These are phyloP conservation scores for Ciconia boyciana DNA, from an alignment of 2,113 vertebrate species.

Conservation along the genomic window DNA sequence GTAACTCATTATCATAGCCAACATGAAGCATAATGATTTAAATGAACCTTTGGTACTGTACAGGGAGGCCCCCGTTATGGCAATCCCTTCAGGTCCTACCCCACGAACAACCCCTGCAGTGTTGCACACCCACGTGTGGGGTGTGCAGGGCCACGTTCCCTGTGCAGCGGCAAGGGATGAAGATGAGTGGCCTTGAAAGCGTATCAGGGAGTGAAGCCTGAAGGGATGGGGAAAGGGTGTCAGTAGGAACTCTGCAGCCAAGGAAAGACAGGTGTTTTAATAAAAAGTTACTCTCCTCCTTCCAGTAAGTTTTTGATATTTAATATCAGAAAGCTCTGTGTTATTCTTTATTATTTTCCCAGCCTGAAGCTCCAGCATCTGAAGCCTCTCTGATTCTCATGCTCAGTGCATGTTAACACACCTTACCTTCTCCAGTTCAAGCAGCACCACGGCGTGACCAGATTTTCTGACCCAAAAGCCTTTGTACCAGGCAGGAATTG, in stretches of 20 bases:
- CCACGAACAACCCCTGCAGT: neutral
- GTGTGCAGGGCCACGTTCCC: fast-evolving
- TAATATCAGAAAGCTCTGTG: neutral
- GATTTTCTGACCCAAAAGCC: neutral
- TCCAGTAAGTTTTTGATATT: neutral
- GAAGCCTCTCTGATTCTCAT: neutral
- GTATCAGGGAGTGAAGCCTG: neutral
- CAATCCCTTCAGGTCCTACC: neutral
- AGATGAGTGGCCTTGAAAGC: neutral
- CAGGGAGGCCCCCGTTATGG: neutral
- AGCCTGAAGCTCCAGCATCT: neutral
- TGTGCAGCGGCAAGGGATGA: neutral
- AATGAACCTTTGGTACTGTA: neutral
- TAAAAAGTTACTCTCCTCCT: neutral
- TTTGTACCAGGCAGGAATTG: neutral
- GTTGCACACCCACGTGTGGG: neutral
- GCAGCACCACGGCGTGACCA: fast-evolving
- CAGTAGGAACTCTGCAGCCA: neutral
- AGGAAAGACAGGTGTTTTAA: neutral
- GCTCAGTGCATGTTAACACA: neutral
- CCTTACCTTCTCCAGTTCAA: neutral
- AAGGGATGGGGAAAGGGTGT: neutral
- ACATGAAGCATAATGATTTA: neutral
- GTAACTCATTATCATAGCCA: neutral
- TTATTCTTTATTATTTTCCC: neutral